A percentile compares a stretch with the other conserved stretches of the same genome.
phyloP scores from a whole-genome alignment of 2,888 invertebrate species.

The Drosophila buzzatii region DNA sequence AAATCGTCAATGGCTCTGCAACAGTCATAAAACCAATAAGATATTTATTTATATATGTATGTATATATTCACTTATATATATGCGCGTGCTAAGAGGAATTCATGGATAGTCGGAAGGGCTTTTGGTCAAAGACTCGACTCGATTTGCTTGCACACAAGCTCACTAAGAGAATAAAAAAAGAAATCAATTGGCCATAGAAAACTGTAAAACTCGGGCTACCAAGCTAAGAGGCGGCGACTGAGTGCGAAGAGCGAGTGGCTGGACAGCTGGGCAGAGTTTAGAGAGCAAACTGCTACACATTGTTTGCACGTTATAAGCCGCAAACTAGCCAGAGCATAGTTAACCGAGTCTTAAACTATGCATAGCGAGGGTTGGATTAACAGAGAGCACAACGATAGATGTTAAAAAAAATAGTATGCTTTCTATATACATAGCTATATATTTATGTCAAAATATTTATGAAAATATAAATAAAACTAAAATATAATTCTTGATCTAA shows the following conservation, averaged over 20 bases:
- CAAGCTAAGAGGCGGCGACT: not conserved
- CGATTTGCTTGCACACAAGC: slow-evolving; percentile 66
- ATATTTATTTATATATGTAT: not conserved
- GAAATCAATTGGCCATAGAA: slow-evolving; percentile 66
- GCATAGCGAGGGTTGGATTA: slow-evolving; percentile 9
- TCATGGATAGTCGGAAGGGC: slow-evolving; percentile 8
- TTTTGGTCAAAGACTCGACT: slow-evolving; percentile 20
- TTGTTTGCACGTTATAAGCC: slow-evolving; percentile 43
- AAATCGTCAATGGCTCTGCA: slow-evolving; percentile 15
- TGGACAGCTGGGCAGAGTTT: not conserved
- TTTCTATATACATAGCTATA: not conserved
- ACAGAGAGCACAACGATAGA: not conserved
- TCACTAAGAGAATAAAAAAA: slow-evolving; percentile 43
- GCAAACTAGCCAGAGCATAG: slow-evolving; percentile 36
- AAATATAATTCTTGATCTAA: no score
- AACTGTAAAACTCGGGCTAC: slow-evolving; percentile 24
- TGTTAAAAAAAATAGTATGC: no score
- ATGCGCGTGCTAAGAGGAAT: slow-evolving; percentile 29
- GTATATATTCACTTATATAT: not conserved
- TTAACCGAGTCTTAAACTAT: slow-evolving; percentile 36
- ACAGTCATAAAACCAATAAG: slow-evolving; percentile 12
- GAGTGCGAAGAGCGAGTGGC: not conserved
- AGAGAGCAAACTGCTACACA: slow-evolving; percentile 15
- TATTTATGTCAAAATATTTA: not conserved
- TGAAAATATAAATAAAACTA: no score